Conservation (phyloP, 1,140 invertebrate species). For the Lethocerus indicus region DNA sequence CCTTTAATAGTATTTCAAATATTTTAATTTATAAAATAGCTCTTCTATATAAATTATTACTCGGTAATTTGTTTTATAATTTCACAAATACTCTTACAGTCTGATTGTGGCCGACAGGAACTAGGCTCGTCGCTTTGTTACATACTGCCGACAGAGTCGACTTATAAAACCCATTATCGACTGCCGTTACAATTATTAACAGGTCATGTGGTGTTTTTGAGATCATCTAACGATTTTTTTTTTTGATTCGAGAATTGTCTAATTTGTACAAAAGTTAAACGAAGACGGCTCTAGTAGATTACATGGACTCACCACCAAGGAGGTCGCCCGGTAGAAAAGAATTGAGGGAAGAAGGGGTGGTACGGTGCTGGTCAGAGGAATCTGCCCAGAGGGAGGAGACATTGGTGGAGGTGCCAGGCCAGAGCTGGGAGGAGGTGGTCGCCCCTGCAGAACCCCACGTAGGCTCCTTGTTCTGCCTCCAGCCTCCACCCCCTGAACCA, state of each 20-base stretch:
- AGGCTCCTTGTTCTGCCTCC: slow-evolving; percentile 20
- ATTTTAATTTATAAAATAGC: slow-evolving; percentile 11
- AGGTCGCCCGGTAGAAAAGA: slow-evolving; percentile 76
- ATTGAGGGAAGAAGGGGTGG: slow-evolving; percentile 67
- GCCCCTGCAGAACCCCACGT: slow-evolving; percentile 22
- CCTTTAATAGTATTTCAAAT: slow-evolving; percentile 1
- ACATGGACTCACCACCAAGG: slow-evolving; percentile 69
- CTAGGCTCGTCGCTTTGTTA: slow-evolving; percentile 5
- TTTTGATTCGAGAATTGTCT: neutral
- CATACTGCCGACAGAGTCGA: too few species aligned
- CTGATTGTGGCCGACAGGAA: slow-evolving; percentile 16
- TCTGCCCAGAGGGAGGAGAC: slow-evolving; percentile 20
- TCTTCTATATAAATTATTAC: slow-evolving; percentile 16
- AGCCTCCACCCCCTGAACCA: slow-evolving; percentile 27
- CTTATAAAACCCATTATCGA: slow-evolving; percentile 5
- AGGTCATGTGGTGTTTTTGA: slow-evolving; percentile 11
- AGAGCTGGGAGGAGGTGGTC: slow-evolving; percentile 20
- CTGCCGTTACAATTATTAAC: slow-evolving; percentile 6
- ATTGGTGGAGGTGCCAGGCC: slow-evolving; percentile 18
- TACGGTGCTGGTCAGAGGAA: slow-evolving; percentile 42
- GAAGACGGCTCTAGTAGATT: slow-evolving; percentile 20
- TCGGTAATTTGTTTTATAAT: slow-evolving; percentile 11
- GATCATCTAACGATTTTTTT: neutral
- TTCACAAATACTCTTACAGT: slow-evolving; percentile 17
- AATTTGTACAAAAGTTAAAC: neutral